Conservation (phyloP, 2,888 invertebrate species). For the Kryphioiulus occultus region DNA sequence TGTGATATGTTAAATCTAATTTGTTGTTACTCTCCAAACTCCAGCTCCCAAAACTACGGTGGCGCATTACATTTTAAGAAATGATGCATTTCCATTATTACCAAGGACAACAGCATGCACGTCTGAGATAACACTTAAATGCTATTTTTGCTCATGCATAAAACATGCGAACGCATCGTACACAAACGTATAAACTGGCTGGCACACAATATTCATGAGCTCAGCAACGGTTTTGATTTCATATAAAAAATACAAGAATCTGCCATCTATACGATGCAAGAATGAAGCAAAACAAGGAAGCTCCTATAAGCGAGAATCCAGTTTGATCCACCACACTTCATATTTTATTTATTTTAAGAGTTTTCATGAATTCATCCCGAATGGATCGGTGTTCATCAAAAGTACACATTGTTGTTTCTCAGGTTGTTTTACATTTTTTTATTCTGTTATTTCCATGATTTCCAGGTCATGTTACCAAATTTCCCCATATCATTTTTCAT, state of each 20-base stretch:
- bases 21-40: background rate
- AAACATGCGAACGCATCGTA: background rate
- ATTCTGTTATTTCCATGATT: too few species aligned
- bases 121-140: conserved; percentile 39
- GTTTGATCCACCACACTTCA: background rate
- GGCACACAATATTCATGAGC: background rate
- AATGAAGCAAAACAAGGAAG: background rate
- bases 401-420: background rate
- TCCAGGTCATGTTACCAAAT: too few species aligned
- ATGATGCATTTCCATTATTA: conserved; percentile 36
- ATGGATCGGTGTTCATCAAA: background rate
- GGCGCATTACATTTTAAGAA: background rate
- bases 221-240: background rate
- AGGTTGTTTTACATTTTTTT: background rate
- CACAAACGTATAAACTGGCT: conserved; percentile 7
- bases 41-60: background rate
- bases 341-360: background rate
- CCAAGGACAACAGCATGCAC: conserved; percentile 14
- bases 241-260: background rate
- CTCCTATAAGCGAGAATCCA: background rate
- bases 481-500: too few species aligned
- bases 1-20: background rate
- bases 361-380: background rate
- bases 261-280: background rate
- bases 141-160: conserved; percentile 32